Conservation (phyloP, 2,888 invertebrate species). For the Crepidodera aurea region DNA sequence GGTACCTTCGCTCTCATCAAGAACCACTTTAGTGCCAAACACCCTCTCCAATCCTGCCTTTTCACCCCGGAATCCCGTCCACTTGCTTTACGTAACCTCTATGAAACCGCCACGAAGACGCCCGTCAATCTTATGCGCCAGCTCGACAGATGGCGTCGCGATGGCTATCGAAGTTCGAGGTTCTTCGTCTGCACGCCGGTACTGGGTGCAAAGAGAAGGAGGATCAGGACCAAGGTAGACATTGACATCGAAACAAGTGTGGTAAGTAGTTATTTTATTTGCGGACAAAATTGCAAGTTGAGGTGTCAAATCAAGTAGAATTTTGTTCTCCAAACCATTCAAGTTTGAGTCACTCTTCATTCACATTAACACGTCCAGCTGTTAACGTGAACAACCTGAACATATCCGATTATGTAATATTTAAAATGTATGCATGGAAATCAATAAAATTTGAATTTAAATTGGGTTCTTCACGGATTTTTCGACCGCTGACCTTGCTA, state of each 20-base stretch:
- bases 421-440: background rate
- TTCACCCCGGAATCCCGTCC: conserved; percentile 81
- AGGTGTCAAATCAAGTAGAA: too few relatives aligned
- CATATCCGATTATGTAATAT: background rate
- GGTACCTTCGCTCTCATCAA: conserved; percentile 83
- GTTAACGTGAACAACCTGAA: too few relatives aligned
- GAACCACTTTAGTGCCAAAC: conserved; percentile 77
- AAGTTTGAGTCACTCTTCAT: too few relatives aligned
- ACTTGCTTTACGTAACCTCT: conserved; percentile 74
- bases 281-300: too few relatives aligned
- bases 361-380: too few relatives aligned
- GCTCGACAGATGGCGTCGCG: conserved; percentile 73
- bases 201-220: conserved; percentile 74
- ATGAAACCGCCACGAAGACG: conserved; percentile 77
- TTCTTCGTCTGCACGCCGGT: conserved; percentile 85
- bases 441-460: conserved; percentile 7
- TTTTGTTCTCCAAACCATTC: too few relatives aligned
- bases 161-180: conserved; percentile 69
- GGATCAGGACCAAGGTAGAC: conserved; percentile 74
- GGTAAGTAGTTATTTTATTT: conserved; percentile 68
- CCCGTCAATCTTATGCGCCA: conserved; percentile 72
- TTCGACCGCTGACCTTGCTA: background rate
- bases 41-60: conserved; percentile 74
- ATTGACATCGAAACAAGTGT: conserved; percentile 89
- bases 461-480: background rate